Base-by-base conservation (phyloP, 2,113 vertebrate genomes). In the Lycaon pictus region DNA sequence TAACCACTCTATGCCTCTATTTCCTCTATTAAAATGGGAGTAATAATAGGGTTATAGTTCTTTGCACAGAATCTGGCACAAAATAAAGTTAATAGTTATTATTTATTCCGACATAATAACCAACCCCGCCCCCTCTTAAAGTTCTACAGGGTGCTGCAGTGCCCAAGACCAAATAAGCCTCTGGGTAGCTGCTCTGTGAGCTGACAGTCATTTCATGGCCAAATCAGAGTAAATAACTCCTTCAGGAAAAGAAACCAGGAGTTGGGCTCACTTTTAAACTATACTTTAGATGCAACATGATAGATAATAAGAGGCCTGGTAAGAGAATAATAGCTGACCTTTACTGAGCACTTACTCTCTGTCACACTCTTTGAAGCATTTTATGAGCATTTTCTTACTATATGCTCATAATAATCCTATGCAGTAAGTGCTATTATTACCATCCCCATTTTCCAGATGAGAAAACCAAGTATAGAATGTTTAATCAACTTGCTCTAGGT, bases 321-420 rank as follows among this genome's bases (percentile, higher is more conserved):
- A 32, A n/a, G 20, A 80, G 43, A 58, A 63, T 93, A 92, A 95
- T 96, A 87, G 79, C 15, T 89, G 79, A 72, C 79, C 67, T 92
- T 71, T 48, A 55, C 72, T 53, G 20, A 80, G 27, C 11, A n/a
- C 83, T 92, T 62, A 79, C 32, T 74, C 60, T 95, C 90, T 86
- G 22, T 97, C 97, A 95, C 67, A 53, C 51, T 90, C 95, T 93
- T 96, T 87, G 74, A 95, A 93, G 90, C 63, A 81, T 93, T 97
- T 95, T 97, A 98, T 74, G 89, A 94, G 95, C 87, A 80, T 83
- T 67, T 67, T 94, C 35, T 93, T 37, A 63, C 35, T 86, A n/a
- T 48, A 23, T 20, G 62, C 25, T 76, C 88, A 83, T 56, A 94
- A 56, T 55, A 29, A 93, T 35, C 67, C 93, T 48, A 29, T 3